phyloP scores from a whole-genome alignment of 2,797 vertebrate genomes.

The Catharus ustulatus region DNA sequence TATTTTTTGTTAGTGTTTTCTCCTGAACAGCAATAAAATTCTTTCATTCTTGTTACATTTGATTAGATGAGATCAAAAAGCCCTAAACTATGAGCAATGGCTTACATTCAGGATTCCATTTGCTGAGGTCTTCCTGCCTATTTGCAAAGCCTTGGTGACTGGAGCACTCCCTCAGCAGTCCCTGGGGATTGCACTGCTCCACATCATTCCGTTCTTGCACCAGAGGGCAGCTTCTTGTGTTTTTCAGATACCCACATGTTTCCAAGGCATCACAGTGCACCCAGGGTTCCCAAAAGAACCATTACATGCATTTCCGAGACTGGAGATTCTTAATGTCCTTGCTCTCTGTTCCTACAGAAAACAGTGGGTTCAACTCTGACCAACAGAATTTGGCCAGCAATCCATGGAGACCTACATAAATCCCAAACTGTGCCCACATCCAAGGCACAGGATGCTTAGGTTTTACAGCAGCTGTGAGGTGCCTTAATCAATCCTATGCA shows the following conservation, averaged over 20 bases:
- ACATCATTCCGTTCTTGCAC: background rate
- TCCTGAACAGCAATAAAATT: constrained; percentile 17
- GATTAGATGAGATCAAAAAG: constrained; percentile 39
- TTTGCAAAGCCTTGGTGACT: background rate
- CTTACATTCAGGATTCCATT: background rate
- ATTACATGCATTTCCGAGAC: background rate
- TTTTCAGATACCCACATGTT: background rate
- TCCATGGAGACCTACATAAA: background rate
- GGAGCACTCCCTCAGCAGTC: fast-evolving
- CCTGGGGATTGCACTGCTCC: background rate
- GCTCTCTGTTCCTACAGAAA: background rate
- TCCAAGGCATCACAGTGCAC: background rate
- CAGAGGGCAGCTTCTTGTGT: background rate
- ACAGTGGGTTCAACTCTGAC: background rate
- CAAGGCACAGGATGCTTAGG: background rate
- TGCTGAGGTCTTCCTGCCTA: background rate
- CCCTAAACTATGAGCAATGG: background rate
- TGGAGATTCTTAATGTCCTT: background rate
- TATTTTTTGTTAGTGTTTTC: constrained; percentile 40
- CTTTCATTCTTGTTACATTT: constrained; percentile 8
- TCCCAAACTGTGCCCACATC: background rate
- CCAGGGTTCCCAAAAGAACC: background rate
- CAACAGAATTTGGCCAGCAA: background rate
- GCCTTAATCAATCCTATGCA: background rate
- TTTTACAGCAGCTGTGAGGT: background rate